Evolutionary conservation across 2,113 vertebrate species (phyloP), one percentile per base, ranked within the genome.

Genomic region (Heterocephalus glaber): DNA sequence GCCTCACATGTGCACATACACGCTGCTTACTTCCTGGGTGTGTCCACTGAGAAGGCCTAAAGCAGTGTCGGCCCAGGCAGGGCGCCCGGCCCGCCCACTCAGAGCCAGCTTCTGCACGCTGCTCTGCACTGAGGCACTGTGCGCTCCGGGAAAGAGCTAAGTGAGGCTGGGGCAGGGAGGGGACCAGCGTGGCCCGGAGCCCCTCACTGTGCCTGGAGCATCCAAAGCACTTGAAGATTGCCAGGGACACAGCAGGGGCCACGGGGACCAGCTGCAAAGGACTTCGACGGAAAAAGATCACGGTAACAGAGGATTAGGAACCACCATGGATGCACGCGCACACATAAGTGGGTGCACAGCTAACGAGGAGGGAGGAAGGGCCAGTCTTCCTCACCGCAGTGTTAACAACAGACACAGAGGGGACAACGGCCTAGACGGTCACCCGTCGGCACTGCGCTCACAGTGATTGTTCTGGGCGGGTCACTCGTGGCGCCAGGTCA

Each of bases 181-280:
- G 83, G 5, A 10, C n/a, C 7, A n/a, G 60, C 56, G 19, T 6
- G 38, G 30, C 33, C 22, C 54, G n/a, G 70, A 20, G 22, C 9
- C 7, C 11, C 38, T 35, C 1, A 3, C 26, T 77, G 13, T 26
- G 4, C 28, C 47, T 1, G 14, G 24, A 1, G 0, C 0, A 35
- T 24, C 28, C 11, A 22, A 12, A 5, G 22, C 24, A 28, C 41
- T n/a, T 44, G 5, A 16, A 85, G 63, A 35, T 41, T 0, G 7
- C 2, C 0, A 47, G 16, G 26, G 11, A 5, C 63, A 2, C 2
- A 2, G 24, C 1, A 35, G 49, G 19, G 77, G 14, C 19, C 38
- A 38, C 35, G 8, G 38, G 68, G 68, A 8, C 9, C 3, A 20
- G n/a, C 68, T 72, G 68, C n/a, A 38, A 72, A 38, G n/a, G n/a